These are phyloP conservation scores for Pogonocichla stellata DNA, from an alignment of 2,113 vertebrate genomes.

Conservation along the genomic window DNA sequence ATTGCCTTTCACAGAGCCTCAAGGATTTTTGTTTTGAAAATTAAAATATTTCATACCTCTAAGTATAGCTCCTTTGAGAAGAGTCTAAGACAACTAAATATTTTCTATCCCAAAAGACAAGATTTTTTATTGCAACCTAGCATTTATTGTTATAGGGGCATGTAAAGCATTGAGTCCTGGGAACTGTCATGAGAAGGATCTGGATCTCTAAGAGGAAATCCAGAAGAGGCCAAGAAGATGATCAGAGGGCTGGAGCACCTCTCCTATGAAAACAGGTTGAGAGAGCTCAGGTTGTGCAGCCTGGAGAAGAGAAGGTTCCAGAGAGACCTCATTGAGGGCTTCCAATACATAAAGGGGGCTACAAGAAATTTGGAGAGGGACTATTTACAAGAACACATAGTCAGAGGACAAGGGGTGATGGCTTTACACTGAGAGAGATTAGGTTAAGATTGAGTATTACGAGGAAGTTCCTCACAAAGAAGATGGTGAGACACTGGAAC, in stretches of 20 bases:
- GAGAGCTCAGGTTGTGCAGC: neutral
- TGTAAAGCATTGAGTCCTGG: neutral
- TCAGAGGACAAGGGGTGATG: neutral
- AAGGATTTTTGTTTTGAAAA: slow-evolving; percentile 1
- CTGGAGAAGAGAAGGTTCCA: neutral
- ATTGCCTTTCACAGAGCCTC: neutral
- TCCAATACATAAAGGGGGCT: neutral
- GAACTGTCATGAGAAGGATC: neutral
- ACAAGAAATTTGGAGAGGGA: neutral
- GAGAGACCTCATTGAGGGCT: neutral
- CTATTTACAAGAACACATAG: neutral
- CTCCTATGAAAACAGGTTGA: neutral
- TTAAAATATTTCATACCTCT: neutral
- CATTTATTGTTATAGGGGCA: neutral
- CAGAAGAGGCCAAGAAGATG: neutral
- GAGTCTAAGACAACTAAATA: neutral
- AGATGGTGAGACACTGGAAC: neutral
- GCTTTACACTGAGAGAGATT: neutral
- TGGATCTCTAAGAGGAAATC: neutral
- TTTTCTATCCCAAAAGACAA: neutral
- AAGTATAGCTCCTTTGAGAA: neutral
- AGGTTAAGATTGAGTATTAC: neutral
- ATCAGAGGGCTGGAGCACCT: neutral
- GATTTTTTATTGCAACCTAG: neutral
- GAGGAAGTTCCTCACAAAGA: rapidly evolving